Conservation (phyloP, 1,140 invertebrate species). For the Pomacea maculata region DNA sequence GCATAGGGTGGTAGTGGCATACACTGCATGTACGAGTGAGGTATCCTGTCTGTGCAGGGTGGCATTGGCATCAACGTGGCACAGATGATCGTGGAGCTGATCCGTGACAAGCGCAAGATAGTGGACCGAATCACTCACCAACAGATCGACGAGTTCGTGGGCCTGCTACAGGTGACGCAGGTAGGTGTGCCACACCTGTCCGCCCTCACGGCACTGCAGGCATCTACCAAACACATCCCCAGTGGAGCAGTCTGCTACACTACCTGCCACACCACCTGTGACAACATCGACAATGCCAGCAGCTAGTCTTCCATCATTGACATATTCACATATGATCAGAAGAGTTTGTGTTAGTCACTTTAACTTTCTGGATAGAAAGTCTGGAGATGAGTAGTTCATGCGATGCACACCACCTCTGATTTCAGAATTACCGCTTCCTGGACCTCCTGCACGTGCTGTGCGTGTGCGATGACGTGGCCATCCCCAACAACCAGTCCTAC, state of each 20-base stretch:
- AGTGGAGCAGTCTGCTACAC: too few species aligned
- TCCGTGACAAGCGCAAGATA: slow-evolving; percentile 64
- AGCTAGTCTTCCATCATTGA: too few species aligned
- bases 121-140: slow-evolving; percentile 63
- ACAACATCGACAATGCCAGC: too few species aligned
- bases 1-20: too few species aligned
- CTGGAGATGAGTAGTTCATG: background rate
- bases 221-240: too few species aligned
- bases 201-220: too few species aligned
- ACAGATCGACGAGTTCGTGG: slow-evolving; percentile 63
- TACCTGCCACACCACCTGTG: background rate
- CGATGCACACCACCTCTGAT: background rate
- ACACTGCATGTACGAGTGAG: too few species aligned
- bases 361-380: background rate
- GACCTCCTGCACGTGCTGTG: slow-evolving; percentile 64
- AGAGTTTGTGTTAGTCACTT: background rate
- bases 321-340: background rate
- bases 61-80: slow-evolving; percentile 64
- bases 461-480: slow-evolving; percentile 64
- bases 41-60: slow-evolving; percentile 44
- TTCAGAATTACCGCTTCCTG: slow-evolving; percentile 63
- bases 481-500: slow-evolving; percentile 65
- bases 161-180: slow-evolving; percentile 58
- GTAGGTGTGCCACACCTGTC: slow-evolving; percentile 32
- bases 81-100: slow-evolving; percentile 65